These are phyloP conservation scores for Oreochromis grahami DNA, from an alignment of 2,797 vertebrate genomes.

Conservation along the genomic window DNA sequence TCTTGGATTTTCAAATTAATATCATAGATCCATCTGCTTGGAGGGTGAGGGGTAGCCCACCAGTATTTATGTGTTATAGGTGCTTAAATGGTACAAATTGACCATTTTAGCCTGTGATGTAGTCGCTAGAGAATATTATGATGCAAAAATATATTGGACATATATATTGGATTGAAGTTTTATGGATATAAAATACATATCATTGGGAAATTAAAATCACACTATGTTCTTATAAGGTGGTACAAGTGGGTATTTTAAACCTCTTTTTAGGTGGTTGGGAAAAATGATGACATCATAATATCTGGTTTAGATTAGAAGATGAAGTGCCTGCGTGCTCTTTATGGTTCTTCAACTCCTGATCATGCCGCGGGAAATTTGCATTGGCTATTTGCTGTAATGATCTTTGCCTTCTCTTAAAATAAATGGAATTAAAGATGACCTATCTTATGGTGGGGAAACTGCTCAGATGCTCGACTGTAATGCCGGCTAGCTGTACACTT, in stretches of 20 bases:
- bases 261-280: accelerated
- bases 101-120: neutral
- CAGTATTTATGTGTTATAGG: neutral
- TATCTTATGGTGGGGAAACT: neutral
- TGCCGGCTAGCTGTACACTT: accelerated
- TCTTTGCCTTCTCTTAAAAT: neutral
- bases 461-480: neutral
- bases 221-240: neutral
- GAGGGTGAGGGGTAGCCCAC: neutral
- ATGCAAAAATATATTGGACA: neutral
- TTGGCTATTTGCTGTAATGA: neutral
- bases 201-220: neutral
- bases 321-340: neutral
- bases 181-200: neutral
- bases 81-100: neutral
- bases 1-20: neutral
- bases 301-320: neutral
- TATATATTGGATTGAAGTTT: neutral
- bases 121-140: neutral
- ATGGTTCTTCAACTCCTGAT: neutral
- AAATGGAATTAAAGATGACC: neutral
- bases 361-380: accelerated
- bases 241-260: neutral
- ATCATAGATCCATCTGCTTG: neutral
- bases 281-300: neutral